Conservation (phyloP, 1,140 invertebrate genomes). For the Nebria ingens region DNA sequence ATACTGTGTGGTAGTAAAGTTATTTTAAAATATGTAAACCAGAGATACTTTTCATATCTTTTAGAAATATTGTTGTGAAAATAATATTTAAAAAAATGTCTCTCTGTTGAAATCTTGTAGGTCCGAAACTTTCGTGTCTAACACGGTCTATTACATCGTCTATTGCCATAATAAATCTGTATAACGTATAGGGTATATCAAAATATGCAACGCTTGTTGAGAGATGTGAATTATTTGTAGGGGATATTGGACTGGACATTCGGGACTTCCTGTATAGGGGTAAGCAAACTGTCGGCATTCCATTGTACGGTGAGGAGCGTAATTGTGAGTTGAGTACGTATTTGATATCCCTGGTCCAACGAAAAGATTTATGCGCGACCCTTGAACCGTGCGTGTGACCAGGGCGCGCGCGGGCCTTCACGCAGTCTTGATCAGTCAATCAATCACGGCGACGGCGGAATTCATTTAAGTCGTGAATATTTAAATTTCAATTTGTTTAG, state of each 20-base stretch:
- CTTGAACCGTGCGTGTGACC: background rate
- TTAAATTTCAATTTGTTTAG: conserved; percentile 9
- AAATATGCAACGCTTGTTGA: background rate
- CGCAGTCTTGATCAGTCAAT: conserved; percentile 5
- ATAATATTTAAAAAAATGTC: too few relatives aligned
- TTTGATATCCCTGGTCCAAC: background rate
- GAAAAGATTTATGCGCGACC: background rate
- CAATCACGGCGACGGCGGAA: background rate
- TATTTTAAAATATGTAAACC: too few relatives aligned
- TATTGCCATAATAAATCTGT: conserved; percentile 8
- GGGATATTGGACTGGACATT: conserved; percentile 2
- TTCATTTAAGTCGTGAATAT: conserved; percentile 2
- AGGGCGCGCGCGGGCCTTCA: background rate
- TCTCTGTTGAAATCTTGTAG: too few relatives aligned
- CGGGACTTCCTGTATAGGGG: background rate
- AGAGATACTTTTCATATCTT: too few relatives aligned
- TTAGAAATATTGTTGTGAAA: too few relatives aligned
- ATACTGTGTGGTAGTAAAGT: too few relatives aligned
- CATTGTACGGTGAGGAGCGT: background rate
- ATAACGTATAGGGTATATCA: background rate
- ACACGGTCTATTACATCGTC: background rate
- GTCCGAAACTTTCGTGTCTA: too few relatives aligned
- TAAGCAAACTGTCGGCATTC: too few relatives aligned
- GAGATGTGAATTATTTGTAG: background rate
- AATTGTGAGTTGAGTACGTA: background rate